A percentile compares a stretch with the other conserved stretches of the same genome.
These are phyloP conservation scores for Orthosia gracilis DNA, from an alignment of 2,888 invertebrate species.

Conservation along the genomic window DNA sequence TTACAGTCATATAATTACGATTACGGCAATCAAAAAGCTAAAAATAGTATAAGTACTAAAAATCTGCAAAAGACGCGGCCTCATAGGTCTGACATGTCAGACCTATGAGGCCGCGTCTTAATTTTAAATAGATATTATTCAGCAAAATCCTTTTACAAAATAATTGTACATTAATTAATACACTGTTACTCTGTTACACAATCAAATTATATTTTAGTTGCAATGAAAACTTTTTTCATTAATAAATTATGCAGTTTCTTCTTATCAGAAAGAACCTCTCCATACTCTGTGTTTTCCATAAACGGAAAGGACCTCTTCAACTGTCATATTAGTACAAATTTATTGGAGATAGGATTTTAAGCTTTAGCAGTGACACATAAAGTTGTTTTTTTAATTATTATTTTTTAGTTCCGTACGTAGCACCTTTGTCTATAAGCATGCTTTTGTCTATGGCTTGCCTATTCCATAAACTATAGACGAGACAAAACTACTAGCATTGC, in stretches of 20 bases:
- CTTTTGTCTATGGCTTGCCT: constrained; percentile 73
- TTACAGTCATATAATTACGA: no score
- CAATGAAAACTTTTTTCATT: constrained; percentile 2
- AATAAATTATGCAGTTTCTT: background rate
- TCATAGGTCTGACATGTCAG: no score
- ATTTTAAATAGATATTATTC: no score
- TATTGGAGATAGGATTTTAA: constrained; percentile 10
- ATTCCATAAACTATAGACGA: constrained; percentile 85
- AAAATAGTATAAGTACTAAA: no score
- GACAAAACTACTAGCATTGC: constrained; percentile 90
- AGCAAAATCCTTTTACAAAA: no score
- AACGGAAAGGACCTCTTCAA: constrained; percentile 30
- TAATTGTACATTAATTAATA: no score
- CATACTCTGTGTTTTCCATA: constrained; percentile 32
- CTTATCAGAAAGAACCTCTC: constrained; percentile 32
- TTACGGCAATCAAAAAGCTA: no score
- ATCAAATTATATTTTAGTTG: background rate
- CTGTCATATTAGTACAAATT: constrained; percentile 45
- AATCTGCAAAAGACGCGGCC: no score
- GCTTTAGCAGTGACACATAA: rapidly evolving
- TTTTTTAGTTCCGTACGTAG: constrained; percentile 48
- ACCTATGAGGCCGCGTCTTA: no score
- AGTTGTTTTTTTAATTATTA: constrained; percentile 14
- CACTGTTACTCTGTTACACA: no score
- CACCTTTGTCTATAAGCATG: constrained; percentile 65